These are phyloP conservation scores for Polydrusus pterygomalis DNA, from an alignment of 2,888 invertebrate genomes.

Conservation along the genomic window DNA sequence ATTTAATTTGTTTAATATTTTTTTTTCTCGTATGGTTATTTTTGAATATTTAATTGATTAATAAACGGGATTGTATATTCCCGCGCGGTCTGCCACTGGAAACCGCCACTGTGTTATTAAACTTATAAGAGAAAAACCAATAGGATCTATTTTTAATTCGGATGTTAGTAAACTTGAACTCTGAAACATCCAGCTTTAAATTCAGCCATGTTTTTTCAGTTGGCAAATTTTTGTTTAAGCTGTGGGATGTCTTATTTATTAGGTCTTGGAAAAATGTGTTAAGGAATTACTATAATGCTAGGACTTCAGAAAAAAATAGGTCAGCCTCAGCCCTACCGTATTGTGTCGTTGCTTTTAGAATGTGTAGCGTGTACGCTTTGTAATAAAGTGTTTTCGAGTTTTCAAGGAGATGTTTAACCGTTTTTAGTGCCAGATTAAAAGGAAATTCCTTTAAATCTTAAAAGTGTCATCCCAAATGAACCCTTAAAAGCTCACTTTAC, in stretches of 20 bases:
- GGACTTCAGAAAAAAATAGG: conserved; percentile 38
- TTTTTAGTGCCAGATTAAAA: too few species aligned
- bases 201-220: conserved; percentile 29
- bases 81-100: neutral
- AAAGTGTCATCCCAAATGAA: too few species aligned
- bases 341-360: neutral
- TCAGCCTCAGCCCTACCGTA: conserved; percentile 30
- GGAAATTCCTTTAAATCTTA: too few species aligned
- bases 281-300: conserved; percentile 22
- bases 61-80: too few species aligned
- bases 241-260: neutral
- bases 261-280: too few species aligned
- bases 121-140: conserved; percentile 1
- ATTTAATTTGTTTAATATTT: too few species aligned
- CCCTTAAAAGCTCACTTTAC: too few species aligned
- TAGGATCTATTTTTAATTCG: conserved; percentile 38
- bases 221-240: conserved; percentile 39
- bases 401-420: too few species aligned
- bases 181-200: neutral
- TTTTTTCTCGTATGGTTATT: too few species aligned
- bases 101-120: neutral
- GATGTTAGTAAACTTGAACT: conserved; percentile 49
- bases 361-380: too few species aligned
- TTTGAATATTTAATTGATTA: too few species aligned
- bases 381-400: too few species aligned